Evolutionary conservation across 2,113 vertebrate genomes (phyloP), one percentile per base, ranked within the genome.

Genomic region (Cheirogaleus medius): DNA sequence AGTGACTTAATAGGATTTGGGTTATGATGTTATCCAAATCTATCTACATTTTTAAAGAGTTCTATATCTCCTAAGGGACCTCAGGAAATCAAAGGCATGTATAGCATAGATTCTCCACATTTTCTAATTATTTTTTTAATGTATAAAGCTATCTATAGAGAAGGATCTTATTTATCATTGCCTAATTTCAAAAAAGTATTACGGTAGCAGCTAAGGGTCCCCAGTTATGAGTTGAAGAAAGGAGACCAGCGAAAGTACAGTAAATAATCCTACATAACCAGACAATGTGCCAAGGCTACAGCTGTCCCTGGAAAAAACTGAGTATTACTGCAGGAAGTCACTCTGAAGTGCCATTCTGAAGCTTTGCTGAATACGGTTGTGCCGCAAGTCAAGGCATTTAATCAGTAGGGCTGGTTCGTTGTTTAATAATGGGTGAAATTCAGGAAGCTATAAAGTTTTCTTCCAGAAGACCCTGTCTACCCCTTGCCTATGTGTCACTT

Each of bases 1-100:
- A 32, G 76, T 58, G 34, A 90, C 58, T 69, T 63, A 86, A 34
- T 60, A 94, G 39, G 68, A 69, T 73, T n/a, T 81, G 44, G 60
- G 58, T 32, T 47, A 3, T 82, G 44, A 82, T 81, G 29, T 76
- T 66, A 54, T 87, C n/a, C 93, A 94, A 87, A 86, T 63, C 8
- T 84, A 54, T 92, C 86, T 47, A 56, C n/a, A 74, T 91, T 77
- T 95, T 89, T 11, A 73, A 85, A 94, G 47, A 91, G 91, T 91
- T 93, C 34, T 12, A 13, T 60, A 58, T 47, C 42, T 73, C 14
- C 12, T 56, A 87, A 52, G 49, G 13, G 32, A 32, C 8, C 11
- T 68, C 56, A 86, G 73, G n/a, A 82, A 95, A 66, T 29, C 47
- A 81, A 60, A 89, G 32, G 2, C 8, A 39, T 66, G 54, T 2